Conservation (phyloP, 1,140 invertebrate genomes). For the Drosophila busckii region DNA sequence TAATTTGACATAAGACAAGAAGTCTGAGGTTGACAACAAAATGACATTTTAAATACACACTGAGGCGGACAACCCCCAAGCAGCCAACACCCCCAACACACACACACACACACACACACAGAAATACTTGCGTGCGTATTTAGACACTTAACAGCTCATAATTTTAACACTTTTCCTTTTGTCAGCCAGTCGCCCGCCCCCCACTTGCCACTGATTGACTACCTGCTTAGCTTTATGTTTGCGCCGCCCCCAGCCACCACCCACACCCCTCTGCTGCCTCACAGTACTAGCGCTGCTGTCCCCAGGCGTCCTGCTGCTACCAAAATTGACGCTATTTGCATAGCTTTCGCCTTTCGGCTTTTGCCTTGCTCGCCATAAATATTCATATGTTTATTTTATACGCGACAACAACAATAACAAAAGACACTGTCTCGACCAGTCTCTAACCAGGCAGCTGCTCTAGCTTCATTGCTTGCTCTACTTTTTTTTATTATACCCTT, state of each 20-base stretch:
- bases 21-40: constrained; percentile 78
- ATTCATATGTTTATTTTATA: constrained; percentile 68
- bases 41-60: constrained; percentile 77
- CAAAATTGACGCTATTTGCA: not conserved
- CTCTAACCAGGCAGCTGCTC: too few species aligned
- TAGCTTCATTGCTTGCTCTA: too few species aligned
- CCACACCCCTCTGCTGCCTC: too few species aligned
- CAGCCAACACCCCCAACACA: not conserved
- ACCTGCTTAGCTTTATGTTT: too few species aligned
- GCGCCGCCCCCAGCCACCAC: too few species aligned
- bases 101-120: not conserved
- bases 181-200: too few species aligned
- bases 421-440: too few species aligned
- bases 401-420: constrained; percentile 17
- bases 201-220: too few species aligned
- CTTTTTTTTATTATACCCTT: too few species aligned
- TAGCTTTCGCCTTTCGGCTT: constrained; percentile 1
- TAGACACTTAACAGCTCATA: constrained; percentile 75
- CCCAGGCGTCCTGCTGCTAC: not conserved
- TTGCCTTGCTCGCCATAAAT: constrained; percentile 42
- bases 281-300: too few species aligned
- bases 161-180: constrained; percentile 70
- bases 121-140: constrained; percentile 41
- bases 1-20: constrained; percentile 78
- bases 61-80: constrained; percentile 22